A percentile compares a stretch with the other conserved stretches of the same genome.
Evolutionary conservation across 2,797 vertebrate genomes (phyloP).

Genomic region (Coluber constrictor): DNA sequence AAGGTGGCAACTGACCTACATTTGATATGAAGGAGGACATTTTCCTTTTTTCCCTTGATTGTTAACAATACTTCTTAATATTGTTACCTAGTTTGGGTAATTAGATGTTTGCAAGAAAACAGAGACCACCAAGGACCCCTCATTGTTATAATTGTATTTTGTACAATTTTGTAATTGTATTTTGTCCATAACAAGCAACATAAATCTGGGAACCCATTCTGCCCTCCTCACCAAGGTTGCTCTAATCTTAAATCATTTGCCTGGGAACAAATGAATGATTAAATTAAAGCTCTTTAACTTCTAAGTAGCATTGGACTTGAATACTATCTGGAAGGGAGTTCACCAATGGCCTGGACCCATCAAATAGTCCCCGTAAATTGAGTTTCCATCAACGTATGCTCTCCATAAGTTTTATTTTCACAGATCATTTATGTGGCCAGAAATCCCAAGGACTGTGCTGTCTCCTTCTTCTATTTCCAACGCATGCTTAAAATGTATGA

Average conservation of each 20-base stretch:
- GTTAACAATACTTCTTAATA: background rate
- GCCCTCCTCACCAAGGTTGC: background rate
- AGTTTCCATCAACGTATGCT: background rate
- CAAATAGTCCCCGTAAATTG: background rate
- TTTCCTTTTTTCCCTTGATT: background rate
- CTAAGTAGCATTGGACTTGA: background rate
- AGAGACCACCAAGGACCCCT: background rate
- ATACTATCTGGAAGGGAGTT: background rate
- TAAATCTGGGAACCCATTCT: background rate
- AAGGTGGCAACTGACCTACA: background rate
- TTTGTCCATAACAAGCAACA: background rate
- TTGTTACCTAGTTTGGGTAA: background rate
- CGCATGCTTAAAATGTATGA: slow-evolving; percentile 15
- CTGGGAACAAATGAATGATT: background rate
- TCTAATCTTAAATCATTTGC: background rate
- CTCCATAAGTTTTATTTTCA: background rate
- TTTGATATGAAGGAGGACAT: background rate
- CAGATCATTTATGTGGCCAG: slow-evolving; percentile 46
- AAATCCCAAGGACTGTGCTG: slow-evolving; percentile 41
- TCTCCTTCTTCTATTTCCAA: slow-evolving; percentile 51
- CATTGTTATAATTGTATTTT: background rate
- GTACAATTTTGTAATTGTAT: no score
- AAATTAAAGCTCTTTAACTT: background rate
- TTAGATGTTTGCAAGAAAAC: background rate
- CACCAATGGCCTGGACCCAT: background rate